phyloP scores from a whole-genome alignment of 2,113 vertebrate genomes.

The Smithornis capensis region DNA sequence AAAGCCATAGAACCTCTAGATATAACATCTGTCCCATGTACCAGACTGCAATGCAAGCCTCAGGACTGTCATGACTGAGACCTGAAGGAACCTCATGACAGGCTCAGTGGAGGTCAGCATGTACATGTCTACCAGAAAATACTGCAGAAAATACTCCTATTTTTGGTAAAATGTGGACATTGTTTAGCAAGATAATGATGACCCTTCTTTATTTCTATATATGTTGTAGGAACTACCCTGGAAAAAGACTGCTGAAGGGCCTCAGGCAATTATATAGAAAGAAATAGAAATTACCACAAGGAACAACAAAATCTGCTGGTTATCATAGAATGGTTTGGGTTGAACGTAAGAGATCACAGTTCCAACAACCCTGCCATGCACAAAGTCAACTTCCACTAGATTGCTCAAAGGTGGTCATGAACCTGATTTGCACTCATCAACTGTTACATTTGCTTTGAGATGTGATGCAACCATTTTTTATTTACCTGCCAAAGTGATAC shows the following conservation, averaged over 20 bases:
- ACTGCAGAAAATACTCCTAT: neutral
- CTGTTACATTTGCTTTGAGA: neutral
- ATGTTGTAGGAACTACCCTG: neutral
- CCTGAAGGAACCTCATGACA: neutral
- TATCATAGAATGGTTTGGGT: neutral
- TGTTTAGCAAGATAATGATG: neutral
- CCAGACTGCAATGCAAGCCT: neutral
- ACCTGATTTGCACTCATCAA: neutral
- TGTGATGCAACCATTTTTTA: fast-evolving
- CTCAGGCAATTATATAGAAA: neutral
- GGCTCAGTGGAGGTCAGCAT: neutral
- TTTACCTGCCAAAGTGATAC: neutral
- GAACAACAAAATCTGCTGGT: neutral
- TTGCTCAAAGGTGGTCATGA: neutral
- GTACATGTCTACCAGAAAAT: fast-evolving
- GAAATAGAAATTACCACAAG: neutral
- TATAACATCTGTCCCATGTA: neutral
- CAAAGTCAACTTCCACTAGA: neutral
- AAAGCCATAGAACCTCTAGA: neutral
- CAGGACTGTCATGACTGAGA: neutral
- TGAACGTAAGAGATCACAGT: neutral
- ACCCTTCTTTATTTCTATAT: neutral
- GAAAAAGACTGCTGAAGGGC: neutral
- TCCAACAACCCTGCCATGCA: neutral
- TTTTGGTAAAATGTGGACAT: neutral